Evolutionary conservation across 2,888 invertebrate genomes (phyloP), one percentile per base, ranked within the genome.

Genomic region (Macrophya alboannulata): DNA sequence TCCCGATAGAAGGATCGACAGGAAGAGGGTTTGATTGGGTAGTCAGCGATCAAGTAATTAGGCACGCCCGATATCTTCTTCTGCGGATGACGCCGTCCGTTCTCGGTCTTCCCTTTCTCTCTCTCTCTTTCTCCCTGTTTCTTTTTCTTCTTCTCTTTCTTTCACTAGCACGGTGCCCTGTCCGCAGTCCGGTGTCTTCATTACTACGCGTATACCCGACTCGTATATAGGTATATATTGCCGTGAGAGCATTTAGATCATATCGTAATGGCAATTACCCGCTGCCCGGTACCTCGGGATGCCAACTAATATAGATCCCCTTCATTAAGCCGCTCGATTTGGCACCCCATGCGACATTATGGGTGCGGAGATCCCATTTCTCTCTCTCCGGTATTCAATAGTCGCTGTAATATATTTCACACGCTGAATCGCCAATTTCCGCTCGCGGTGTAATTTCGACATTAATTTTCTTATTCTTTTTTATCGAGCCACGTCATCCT

Each of bases 21-120:
- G 91, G 91, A 91, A 89, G 91, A 88, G 87, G 89, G 87, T 90
- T 91, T 89, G 91, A 91, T 91, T 90, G 91, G 90, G 88, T 88
- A 90, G 89, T 88, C 89, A 88, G 89, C 90, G 90, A 91, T 92
- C 90, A 89, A 88, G 91, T 91, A 92, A 93, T 93, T 92, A 92
- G 93, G 92, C 92, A 93, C 92, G 92, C 90, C 92, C 93, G 92
- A 92, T 92, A 92, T 92, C 91, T 91, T 90, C 88, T 90, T 89
- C 68, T 48, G 48, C 62, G 59, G 90, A 91, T 91, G 90, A 59
- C 77, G 48, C 37, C 77, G 77, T 77, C 77, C 9, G 31, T 17
- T 55, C 25, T 51, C 4, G 25, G 5, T 43, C 12, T 81, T 62
- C 43, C 25, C 12, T 4, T 12, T 81, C 77, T 31, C 1, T 10